Base-by-base conservation (phyloP, 2,888 invertebrate species). In the Tipula confusa region DNA sequence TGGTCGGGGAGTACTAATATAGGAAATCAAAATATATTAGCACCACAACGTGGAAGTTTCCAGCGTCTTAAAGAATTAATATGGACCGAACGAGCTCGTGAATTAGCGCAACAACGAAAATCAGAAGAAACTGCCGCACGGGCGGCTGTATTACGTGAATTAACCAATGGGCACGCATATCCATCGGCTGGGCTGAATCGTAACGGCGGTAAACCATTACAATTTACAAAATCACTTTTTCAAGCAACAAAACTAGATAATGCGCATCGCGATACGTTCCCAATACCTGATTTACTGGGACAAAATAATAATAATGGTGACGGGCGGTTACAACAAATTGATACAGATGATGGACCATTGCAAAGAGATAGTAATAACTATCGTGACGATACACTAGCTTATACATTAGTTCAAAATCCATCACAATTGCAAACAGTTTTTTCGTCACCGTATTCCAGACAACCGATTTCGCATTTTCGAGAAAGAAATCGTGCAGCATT, bases 41-140 rank as follows among this genome's bases (percentile, higher is more conserved):
- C 87, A n/a, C 85, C 87, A 3, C 87, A 88, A 29, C 88, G 88
- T 82, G 89, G 89, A 1, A 89, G 87, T 86, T 96, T 96, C 87
- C 94, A 96, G 86, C 93, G 94, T 85, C 90, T 96, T 83, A 96
- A 95, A 91, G 95, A 96, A 87, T 88, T 96, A 85, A 94, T 96
- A 86, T 92, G 94, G 83, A 94, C 93, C 33, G 96, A 96, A 87
- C 92, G 95, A 82, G 93, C 94, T 0, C 92, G 94, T 80, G 95
- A 96, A 87, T 89, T 95, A 84, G 93, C 94, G 86, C 92, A 95
- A 88, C 95, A 95, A 88, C 92, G 94, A 85, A 92, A 93, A 85
- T 92, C 92, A 0, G 95, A 95, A 86, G 95, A 95, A 87, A 91
- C 93, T 84, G 93, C 93, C 84, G 94, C 94, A 7, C 89, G 92